Evolutionary conservation across 1,140 invertebrate species (phyloP), one percentile per base, ranked within the genome.

Genomic region (Pseudomyrmex dendroicus): DNA sequence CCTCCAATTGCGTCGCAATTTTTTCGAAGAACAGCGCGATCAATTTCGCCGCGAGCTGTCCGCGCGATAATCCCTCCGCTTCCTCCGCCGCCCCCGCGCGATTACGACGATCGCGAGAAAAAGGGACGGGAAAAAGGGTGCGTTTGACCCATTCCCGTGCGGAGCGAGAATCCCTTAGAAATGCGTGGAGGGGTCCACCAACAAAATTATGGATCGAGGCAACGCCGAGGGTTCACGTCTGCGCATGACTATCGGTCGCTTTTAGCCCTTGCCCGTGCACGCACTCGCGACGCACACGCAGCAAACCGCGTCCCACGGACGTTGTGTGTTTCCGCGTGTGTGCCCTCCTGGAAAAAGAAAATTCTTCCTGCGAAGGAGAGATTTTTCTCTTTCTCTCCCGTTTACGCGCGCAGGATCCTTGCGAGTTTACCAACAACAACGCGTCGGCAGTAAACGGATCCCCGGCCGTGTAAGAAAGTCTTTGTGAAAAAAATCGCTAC

Each of bases 171-270:
- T 83, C 87, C 84, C 77, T 89, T 80, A 85, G 82, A 84, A 89
- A 84, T 84, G 87, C 88, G 88, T 86, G 87, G 73, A 82, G 82
- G 87, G 88, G 84, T 89, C 87, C 87, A 88, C 84, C 87, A 89
- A 89, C 88, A 85, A 89, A 89, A 89, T 89, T 89, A 89, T 89
- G 87, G 88, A 89, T 89, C 88, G 84, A 85, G 82, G 70, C 73
- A 70, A 78, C 64, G 35, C 5, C 62, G 66, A 57, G 50, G 48
- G 68, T 73, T 76, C 64, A 59, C 73, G 82, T 66, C 82, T 89
- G 88, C 88, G 88, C 88, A 86, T 80, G 86, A 82, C 73, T 86
- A 80, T 22, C 57, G 22, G 20, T 63, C 62, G 35, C 46, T 85
- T 84, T 59, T 84, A 63, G 62, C 64, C 82, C n/a, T 54, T 20